These are phyloP conservation scores for Dreissena polymorpha DNA, from an alignment of 1,140 invertebrate genomes.

Conservation along the genomic window DNA sequence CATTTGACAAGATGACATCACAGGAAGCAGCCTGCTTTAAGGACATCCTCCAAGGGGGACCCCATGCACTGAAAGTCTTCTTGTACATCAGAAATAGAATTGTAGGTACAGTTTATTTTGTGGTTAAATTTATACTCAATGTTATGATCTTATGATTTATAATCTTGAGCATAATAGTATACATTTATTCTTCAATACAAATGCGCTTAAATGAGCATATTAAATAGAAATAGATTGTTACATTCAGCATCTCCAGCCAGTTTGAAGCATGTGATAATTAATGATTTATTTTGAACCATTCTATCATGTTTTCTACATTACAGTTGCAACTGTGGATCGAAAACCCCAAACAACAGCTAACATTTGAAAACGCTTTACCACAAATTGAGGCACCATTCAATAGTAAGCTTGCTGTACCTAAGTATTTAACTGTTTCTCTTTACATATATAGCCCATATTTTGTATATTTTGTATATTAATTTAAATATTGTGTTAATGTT, in stretches of 20 bases:
- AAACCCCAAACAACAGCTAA: constrained; percentile 95
- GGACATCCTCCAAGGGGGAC: constrained; percentile 90
- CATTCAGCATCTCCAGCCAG: too few relatives aligned
- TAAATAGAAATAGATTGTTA: too few relatives aligned
- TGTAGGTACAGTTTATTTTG: constrained; percentile 78
- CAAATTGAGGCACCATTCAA: constrained; percentile 93
- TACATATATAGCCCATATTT: too few relatives aligned
- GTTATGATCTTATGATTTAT: too few relatives aligned
- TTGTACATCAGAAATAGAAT: constrained; percentile 95
- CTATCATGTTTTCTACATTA: too few relatives aligned
- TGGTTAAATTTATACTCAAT: too few relatives aligned
- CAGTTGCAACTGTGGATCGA: constrained; percentile 97
- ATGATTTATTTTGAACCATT: too few relatives aligned
- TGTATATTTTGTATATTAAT: too few relatives aligned
- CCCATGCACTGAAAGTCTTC: constrained; percentile 94
- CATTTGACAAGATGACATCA: constrained; percentile 96
- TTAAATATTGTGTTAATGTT: too few relatives aligned
- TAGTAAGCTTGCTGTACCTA: constrained; percentile 80
- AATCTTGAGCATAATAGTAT: too few relatives aligned
- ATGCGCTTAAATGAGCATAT: not conserved
- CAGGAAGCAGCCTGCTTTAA: constrained; percentile 96
- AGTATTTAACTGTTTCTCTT: too few relatives aligned
- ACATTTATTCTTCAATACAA: not conserved
- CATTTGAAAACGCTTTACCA: constrained; percentile 89
- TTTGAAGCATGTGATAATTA: too few relatives aligned